Evolutionary conservation across 1,140 invertebrate genomes (phyloP), one percentile per base, ranked within the genome.

Genomic region (Steinernema feltiae): DNA sequence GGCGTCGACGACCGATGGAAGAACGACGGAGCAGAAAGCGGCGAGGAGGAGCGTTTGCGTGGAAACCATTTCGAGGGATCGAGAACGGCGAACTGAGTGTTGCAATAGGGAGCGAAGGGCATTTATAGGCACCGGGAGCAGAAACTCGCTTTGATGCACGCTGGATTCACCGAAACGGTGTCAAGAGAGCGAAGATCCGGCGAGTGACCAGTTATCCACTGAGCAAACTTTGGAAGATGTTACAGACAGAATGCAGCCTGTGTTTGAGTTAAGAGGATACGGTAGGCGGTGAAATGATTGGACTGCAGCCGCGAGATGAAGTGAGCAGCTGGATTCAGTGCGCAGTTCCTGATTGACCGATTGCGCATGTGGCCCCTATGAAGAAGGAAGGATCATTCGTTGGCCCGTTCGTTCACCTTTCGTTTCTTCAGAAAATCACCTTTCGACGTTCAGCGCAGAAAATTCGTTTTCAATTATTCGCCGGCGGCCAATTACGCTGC

Each of bases 171-270:
- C 53, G 53, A 63, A 63, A 63, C 2, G 15, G 53, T 63, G 53
- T 63, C 53, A 63, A 63, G 53, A 27, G 53, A 7, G 12, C 24
- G 53, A 27, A 41, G 35, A 63, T 63, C 53, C 53, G 53, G 53
- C 35, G 53, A n/a, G n/a, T n/a, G n/a, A 63, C 53, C 24, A 21
- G 3, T 15, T 27, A 21, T 12, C 53, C 35, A 7, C 24, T 63
- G 53, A 63, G 53, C 53, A 63, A 63, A 63, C 53, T 63, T 63
- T 63, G 35, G 53, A n/a, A n/a, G n/a, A n/a, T n/a, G 53, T 21
- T 63, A 3, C 53, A 63, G 53, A 41, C 7, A 7, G 7, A 21
- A 3, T 63, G 7, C 53, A 63, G 24, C 12, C 3, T 3, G 15
- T 12, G 12, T 63, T 15, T 27, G 53, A 41, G 35, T 41, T 41